Percentiles rank a stretch among this genome's conserved stretches.
Conservation (phyloP, 2,797 vertebrate genomes). For the Sebastes kiyomatsui region DNA sequence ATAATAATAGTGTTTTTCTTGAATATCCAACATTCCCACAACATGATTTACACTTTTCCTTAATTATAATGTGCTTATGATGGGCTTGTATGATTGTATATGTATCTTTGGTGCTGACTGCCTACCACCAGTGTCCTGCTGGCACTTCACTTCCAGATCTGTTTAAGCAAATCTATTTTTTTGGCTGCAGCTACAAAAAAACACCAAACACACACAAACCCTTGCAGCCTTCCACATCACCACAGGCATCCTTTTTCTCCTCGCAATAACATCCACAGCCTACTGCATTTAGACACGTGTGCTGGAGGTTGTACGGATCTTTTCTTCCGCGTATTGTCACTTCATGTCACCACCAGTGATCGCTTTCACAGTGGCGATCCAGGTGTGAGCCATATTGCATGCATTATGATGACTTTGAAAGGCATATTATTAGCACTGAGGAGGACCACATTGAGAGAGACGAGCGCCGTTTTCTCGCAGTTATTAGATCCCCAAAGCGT, state of each 20-base stretch:
- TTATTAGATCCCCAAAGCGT: neutral
- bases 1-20: neutral
- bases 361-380: neutral
- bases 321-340: constrained; percentile 48
- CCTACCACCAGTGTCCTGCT: neutral
- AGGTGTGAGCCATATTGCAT: neutral
- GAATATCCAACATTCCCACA: neutral
- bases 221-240: neutral
- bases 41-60: neutral
- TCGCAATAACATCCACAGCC: neutral
- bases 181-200: neutral
- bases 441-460: neutral
- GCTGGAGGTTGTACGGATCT: neutral
- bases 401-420: neutral
- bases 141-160: neutral
- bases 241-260: neutral
- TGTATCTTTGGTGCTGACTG: neutral
- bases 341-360: constrained; percentile 25
- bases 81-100: neutral
- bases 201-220: neutral
- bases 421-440: neutral
- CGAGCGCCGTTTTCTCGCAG: neutral
- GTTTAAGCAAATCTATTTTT: neutral
- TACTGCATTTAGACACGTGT: constrained; percentile 47
- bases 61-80: neutral